Conservation (phyloP, 2,888 invertebrate species). For the Melanostoma scalare region DNA sequence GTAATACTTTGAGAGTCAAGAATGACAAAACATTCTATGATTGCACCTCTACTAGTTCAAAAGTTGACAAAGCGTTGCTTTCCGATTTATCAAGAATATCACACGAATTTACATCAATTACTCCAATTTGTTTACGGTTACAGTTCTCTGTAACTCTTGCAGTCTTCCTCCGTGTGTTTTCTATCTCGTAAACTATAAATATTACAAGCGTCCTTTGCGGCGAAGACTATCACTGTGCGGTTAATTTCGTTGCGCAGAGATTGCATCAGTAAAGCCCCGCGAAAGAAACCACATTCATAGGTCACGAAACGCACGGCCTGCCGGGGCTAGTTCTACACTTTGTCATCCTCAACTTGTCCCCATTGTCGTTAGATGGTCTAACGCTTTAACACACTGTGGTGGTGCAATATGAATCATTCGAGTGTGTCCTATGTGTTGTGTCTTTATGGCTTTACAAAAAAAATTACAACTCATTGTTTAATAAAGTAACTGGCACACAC, state of each 20-base stretch:
- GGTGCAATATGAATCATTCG: conserved; percentile 66
- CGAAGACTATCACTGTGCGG: background rate
- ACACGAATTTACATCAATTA: too few relatives aligned
- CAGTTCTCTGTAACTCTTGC: too few relatives aligned
- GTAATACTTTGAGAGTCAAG: too few relatives aligned
- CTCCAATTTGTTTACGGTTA: too few relatives aligned
- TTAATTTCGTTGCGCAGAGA: conserved; percentile 1
- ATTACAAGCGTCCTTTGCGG: too few relatives aligned
- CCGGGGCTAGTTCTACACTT: conserved; percentile 53
- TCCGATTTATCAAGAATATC: too few relatives aligned
- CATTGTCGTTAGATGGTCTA: conserved; percentile 52
- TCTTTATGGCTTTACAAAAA: conserved; percentile 44
- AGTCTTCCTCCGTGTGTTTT: too few relatives aligned
- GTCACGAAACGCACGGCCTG: conserved; percentile 33
- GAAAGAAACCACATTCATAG: conserved; percentile 40
- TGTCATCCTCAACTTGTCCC: conserved; percentile 41
- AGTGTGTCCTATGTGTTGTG: conserved; percentile 32
- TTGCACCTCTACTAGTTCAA: too few relatives aligned
- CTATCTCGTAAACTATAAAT: too few relatives aligned
- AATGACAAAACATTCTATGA: too few relatives aligned
- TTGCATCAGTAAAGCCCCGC: conserved; percentile 26
- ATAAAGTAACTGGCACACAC: conserved; percentile 17
- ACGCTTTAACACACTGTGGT: conserved; percentile 36
- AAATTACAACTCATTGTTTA: conserved; percentile 42
- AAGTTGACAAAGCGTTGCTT: too few relatives aligned